Evolutionary conservation across 2,888 invertebrate species (phyloP).

Genomic region (Melanostoma scalare): DNA sequence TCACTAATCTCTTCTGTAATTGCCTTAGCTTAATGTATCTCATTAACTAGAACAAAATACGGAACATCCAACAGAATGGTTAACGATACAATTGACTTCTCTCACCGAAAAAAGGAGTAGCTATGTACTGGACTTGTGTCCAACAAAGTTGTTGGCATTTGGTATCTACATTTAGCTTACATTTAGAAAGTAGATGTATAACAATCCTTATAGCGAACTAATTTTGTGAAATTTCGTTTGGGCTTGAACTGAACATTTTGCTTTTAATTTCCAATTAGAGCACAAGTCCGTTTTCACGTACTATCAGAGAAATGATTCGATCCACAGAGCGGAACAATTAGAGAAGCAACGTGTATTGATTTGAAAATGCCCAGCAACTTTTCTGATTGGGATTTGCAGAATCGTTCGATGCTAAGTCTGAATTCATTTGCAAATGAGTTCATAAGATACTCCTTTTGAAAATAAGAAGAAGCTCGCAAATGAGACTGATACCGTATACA

Average conservation of each 20-base stretch:
- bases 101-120: slow-evolving; percentile 21
- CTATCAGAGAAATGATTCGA: slow-evolving; percentile 12
- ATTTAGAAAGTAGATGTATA: background rate
- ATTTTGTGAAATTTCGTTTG: slow-evolving; percentile 55
- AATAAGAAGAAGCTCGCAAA: background rate
- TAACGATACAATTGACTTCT: slow-evolving; percentile 55
- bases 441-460: slow-evolving; percentile 13
- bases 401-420: slow-evolving; percentile 16
- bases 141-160: background rate
- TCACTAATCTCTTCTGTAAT: slow-evolving; percentile 49
- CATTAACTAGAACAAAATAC: slow-evolving; percentile 51
- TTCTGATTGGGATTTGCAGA: slow-evolving; percentile 47
- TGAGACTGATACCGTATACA: background rate
- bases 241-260: slow-evolving; percentile 35
- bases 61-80: slow-evolving; percentile 43
- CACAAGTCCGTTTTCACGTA: slow-evolving; percentile 17
- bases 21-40: slow-evolving; percentile 50
- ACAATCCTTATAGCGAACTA: background rate
- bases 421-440: slow-evolving; percentile 49
- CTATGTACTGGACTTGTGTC: too few relatives aligned
- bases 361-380: slow-evolving; percentile 44
- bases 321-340: slow-evolving; percentile 46
- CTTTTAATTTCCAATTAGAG: slow-evolving; percentile 66
- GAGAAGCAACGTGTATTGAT: slow-evolving; percentile 52
- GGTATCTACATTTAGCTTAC: background rate